Percentiles rank a stretch among this genome's conserved stretches.
These are phyloP conservation scores for Pheosia gnoma DNA, from an alignment of 2,888 invertebrate species.

Conservation along the genomic window DNA sequence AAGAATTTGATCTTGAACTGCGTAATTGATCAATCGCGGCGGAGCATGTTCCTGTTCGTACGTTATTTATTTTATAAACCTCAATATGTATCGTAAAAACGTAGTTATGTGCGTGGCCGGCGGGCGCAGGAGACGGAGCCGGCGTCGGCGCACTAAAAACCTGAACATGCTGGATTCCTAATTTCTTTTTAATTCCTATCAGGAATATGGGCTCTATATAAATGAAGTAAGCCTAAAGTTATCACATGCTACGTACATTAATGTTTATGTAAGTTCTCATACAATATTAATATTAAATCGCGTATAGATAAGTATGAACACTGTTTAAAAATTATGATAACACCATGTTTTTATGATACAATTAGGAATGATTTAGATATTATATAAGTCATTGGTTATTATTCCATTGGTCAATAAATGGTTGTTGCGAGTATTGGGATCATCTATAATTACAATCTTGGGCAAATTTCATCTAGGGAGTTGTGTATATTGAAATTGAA, in stretches of 20 bases:
- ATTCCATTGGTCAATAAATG: conserved; percentile 6
- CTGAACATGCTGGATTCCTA: conserved; percentile 42
- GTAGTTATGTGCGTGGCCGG: conserved; percentile 41
- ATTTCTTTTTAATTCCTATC: conserved; percentile 49
- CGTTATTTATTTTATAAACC: conserved; percentile 22
- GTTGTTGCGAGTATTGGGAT: not conserved
- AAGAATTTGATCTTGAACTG: conserved; percentile 35
- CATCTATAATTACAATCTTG: no score
- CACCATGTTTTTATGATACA: conserved; percentile 6
- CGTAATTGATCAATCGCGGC: conserved; percentile 25
- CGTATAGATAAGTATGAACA: not conserved
- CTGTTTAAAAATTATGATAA: conserved; percentile 12
- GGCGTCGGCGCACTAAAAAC: conserved; percentile 42
- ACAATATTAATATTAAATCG: not conserved
- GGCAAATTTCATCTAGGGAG: no score
- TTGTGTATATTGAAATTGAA: not conserved
- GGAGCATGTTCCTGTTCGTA: conserved; percentile 20
- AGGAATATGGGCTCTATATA: conserved; percentile 10
- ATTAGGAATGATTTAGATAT: conserved; percentile 9
- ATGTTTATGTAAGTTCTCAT: not conserved
- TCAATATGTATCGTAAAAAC: conserved; percentile 40
- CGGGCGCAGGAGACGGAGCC: conserved; percentile 17
- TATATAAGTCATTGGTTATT: conserved; percentile 1
- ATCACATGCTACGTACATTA: not conserved
- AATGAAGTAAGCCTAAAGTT: no score